These are phyloP conservation scores for Labroides dimidiatus DNA, from an alignment of 2,797 vertebrate genomes.

Conservation along the genomic window DNA sequence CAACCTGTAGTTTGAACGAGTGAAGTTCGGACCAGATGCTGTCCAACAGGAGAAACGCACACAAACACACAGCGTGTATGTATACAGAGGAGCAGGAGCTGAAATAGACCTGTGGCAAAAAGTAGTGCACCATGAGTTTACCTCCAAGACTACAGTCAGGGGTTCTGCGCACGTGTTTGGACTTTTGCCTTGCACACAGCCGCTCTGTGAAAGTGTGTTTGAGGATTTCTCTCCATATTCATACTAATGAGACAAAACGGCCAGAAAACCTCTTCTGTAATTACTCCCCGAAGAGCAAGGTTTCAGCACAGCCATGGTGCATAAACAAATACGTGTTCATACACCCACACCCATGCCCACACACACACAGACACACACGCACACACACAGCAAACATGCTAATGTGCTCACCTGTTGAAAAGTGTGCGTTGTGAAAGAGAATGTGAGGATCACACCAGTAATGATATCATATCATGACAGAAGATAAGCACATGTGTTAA, in stretches of 20 bases:
- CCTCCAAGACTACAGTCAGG: slow-evolving; percentile 52
- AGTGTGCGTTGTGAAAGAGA: slow-evolving; percentile 24
- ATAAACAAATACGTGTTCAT: slow-evolving; percentile 64
- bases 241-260: slow-evolving; percentile 77
- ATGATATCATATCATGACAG: slow-evolving; percentile 48
- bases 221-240: slow-evolving; percentile 65
- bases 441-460: slow-evolving; percentile 24
- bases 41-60: slow-evolving; percentile 66
- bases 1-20: slow-evolving; percentile 66
- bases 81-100: slow-evolving; percentile 52
- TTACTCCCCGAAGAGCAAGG: slow-evolving; percentile 77
- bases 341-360: slow-evolving; percentile 33
- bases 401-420: slow-evolving; percentile 73
- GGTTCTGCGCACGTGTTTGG: slow-evolving; percentile 49
- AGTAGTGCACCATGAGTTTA: slow-evolving; percentile 47
- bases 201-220: slow-evolving; percentile 15
- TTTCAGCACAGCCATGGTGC: slow-evolving; percentile 60
- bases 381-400: slow-evolving; percentile 66
- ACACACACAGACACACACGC: slow-evolving; percentile 28
- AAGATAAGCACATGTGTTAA: slow-evolving; percentile 58
- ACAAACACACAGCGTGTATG: slow-evolving; percentile 59
- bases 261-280: slow-evolving; percentile 77
- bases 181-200: slow-evolving; percentile 38
- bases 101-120: slow-evolving; percentile 75
- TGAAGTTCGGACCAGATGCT: slow-evolving; percentile 64